phyloP scores from a whole-genome alignment of 2,113 vertebrate genomes.

The Microtus ochrogaster region DNA sequence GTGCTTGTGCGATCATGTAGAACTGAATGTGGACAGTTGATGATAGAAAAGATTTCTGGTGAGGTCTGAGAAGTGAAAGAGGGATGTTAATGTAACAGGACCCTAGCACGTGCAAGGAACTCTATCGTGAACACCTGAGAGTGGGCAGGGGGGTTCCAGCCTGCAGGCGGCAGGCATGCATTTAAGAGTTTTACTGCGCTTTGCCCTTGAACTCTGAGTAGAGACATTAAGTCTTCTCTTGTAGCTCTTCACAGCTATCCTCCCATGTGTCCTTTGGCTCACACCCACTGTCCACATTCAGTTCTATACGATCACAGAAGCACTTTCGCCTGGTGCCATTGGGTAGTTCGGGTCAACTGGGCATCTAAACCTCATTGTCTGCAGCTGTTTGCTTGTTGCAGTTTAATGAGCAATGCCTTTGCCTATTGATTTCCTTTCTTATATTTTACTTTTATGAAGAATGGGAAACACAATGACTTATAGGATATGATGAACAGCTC shows the following conservation, averaged over 20 bases:
- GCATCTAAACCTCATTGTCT: neutral
- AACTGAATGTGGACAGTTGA: too few species aligned
- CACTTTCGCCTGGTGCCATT: neutral
- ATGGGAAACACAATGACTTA: neutral
- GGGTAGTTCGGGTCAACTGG: neutral
- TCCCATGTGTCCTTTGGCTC: neutral
- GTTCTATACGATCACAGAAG: neutral
- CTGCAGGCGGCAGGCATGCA: neutral
- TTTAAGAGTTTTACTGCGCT: neutral
- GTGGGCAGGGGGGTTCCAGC: neutral
- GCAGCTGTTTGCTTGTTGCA: neutral
- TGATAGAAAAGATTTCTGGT: neutral
- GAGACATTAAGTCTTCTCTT: neutral
- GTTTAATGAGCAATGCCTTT: neutral
- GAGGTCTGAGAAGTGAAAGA: neutral
- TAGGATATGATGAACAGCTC: constrained; percentile 21
- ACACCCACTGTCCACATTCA: neutral
- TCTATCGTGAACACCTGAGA: neutral
- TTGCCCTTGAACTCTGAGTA: neutral
- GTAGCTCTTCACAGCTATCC: neutral
- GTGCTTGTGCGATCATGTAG: too few species aligned
- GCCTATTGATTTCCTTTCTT: constrained; percentile 1
- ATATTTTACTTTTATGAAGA: constrained; percentile 38
- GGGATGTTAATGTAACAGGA: neutral
- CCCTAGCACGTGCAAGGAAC: neutral